A percentile compares a stretch with the other conserved stretches of the same genome.
Evolutionary conservation across 2,113 vertebrate genomes (phyloP).

Genomic region (Trematocara macrostoma): DNA sequence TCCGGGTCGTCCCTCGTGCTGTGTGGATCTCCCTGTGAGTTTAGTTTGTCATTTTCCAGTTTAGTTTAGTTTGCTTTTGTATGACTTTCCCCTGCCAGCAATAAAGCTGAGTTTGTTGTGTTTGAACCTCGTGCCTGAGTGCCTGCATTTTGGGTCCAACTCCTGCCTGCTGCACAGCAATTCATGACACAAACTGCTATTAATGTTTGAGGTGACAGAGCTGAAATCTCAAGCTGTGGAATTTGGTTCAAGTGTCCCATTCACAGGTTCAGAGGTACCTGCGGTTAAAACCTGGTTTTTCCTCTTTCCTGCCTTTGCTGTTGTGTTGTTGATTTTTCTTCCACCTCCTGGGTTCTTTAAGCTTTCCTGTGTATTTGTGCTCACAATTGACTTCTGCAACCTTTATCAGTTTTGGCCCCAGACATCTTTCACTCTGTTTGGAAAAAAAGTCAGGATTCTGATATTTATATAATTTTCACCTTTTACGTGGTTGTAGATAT

Average conservation of each 20-base stretch:
- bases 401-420: background rate
- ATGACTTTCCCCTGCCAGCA: too few species aligned
- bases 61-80: too few species aligned
- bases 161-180: too few species aligned
- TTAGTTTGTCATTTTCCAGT: too few species aligned
- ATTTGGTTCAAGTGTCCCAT: background rate
- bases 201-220: background rate
- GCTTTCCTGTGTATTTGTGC: background rate
- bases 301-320: slow-evolving; percentile 19
- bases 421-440: background rate
- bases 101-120: too few species aligned
- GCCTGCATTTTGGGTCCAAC: too few species aligned
- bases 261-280: background rate
- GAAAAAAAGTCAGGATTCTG: background rate
- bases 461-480: background rate
- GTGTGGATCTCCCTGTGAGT: too few species aligned
- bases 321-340: background rate
- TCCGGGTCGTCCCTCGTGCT: too few species aligned
- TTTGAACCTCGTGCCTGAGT: too few species aligned
- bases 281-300: background rate
- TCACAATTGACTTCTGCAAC: slow-evolving; percentile 3
- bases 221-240: background rate
- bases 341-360: slow-evolving; percentile 17
- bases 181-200: too few species aligned
- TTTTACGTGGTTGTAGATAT: background rate